Conservation (phyloP, 2,888 invertebrate genomes). For the Boloria euphrosyne region DNA sequence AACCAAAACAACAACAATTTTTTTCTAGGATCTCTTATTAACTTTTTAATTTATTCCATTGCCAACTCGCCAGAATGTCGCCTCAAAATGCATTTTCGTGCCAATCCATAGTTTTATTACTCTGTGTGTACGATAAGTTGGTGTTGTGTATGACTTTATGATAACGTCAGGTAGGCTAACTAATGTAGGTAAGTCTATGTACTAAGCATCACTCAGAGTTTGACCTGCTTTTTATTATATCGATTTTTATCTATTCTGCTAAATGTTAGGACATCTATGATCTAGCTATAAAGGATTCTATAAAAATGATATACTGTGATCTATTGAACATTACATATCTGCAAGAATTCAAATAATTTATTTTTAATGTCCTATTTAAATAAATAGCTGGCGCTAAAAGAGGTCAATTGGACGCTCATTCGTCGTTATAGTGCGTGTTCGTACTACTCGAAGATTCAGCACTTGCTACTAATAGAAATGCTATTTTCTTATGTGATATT, state of each 20-base stretch:
- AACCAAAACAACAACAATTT: too few relatives aligned
- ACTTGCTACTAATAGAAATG: neutral
- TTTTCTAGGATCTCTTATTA: too few relatives aligned
- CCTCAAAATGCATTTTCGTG: neutral
- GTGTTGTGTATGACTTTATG: neutral
- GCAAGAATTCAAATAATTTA: constrained; percentile 8
- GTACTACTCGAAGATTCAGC: neutral
- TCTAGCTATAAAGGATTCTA: too few relatives aligned
- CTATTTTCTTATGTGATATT: neutral
- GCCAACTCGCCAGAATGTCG: neutral
- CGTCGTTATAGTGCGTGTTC: neutral
- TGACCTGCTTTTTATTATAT: too few relatives aligned
- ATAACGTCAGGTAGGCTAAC: too few relatives aligned
- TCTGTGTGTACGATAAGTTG: neutral
- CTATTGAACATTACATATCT: neutral
- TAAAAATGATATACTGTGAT: too few relatives aligned
- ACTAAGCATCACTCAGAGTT: too few relatives aligned
- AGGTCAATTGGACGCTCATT: constrained; percentile 32
- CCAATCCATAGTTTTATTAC: neutral
- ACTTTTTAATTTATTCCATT: neutral
- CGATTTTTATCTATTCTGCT: too few relatives aligned
- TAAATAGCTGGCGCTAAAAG: constrained; percentile 22
- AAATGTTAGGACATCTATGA: too few relatives aligned
- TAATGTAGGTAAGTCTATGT: too few relatives aligned
- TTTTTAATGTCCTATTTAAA: constrained; percentile 16